These are phyloP conservation scores for Callinectes sapidus DNA, from an alignment of 2,888 invertebrate species.

Conservation along the genomic window DNA sequence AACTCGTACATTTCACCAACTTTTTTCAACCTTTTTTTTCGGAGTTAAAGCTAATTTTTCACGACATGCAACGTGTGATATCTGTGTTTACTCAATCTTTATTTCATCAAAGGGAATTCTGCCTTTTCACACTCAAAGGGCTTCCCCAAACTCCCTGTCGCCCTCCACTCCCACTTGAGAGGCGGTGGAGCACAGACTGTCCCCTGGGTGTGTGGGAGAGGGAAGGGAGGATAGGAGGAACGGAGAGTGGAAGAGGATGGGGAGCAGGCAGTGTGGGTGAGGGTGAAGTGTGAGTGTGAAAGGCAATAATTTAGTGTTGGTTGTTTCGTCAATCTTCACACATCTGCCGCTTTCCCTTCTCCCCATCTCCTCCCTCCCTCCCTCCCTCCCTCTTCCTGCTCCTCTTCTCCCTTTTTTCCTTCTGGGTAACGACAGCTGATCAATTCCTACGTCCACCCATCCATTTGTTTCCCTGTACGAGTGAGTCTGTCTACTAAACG, in stretches of 20 bases:
- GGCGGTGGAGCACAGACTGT: not conserved
- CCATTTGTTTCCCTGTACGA: not conserved
- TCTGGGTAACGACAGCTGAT: conserved; percentile 2
- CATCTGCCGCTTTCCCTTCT: conserved; percentile 32
- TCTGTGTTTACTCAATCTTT: not conserved
- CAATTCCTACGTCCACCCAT: conserved; percentile 18
- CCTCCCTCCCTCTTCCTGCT: not conserved
- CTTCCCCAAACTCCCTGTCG: not conserved
- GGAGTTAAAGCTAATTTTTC: not conserved
- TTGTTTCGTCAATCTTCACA: not conserved
- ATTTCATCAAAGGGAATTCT: conserved; percentile 25
- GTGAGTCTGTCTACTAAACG: not conserved
- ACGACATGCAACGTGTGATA: not conserved
- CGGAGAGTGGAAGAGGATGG: not conserved
- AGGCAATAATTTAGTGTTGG: conserved; percentile 36
- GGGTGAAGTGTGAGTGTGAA: not conserved
- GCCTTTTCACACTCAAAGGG: conserved; percentile 29
- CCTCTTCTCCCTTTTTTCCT: not conserved
- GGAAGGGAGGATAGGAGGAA: not conserved
- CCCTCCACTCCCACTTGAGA: not conserved
- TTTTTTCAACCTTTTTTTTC: not conserved
- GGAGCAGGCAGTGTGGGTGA: not conserved
- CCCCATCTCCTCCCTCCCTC: not conserved
- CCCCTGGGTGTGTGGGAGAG: not conserved
- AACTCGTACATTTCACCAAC: not conserved